A percentile compares a stretch with the other conserved stretches of the same genome.
Evolutionary conservation across 2,797 vertebrate species (phyloP).

Genomic region (Otus scops): DNA sequence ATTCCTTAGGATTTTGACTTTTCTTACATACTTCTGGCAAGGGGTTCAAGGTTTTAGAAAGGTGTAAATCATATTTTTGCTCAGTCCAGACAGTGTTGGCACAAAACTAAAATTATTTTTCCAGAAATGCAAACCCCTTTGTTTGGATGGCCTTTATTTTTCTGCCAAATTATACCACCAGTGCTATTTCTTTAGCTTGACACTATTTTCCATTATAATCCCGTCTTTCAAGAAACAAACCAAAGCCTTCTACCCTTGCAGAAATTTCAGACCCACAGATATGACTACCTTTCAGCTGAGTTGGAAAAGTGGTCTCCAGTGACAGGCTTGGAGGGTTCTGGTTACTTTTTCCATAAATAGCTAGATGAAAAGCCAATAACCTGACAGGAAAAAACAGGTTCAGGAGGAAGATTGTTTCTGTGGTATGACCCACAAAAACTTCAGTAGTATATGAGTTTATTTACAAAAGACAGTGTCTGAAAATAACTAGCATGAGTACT

Average conservation of each 20-base stretch:
- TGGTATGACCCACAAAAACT: neutral
- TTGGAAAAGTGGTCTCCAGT: neutral
- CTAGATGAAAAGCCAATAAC: neutral
- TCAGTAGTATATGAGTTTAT: neutral
- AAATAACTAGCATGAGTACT: neutral
- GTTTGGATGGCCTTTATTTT: slow-evolving; percentile 63
- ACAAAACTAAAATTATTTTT: slow-evolving; percentile 51
- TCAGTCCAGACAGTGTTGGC: slow-evolving; percentile 48
- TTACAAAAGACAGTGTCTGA: neutral
- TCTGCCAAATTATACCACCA: slow-evolving; percentile 61
- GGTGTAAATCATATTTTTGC: slow-evolving; percentile 64
- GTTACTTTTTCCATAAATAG: neutral
- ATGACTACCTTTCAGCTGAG: neutral
- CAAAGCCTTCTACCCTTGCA: slow-evolving; percentile 27
- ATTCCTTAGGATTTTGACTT: slow-evolving; percentile 21
- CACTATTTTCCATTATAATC: slow-evolving; percentile 28
- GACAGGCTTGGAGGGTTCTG: neutral
- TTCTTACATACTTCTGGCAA: slow-evolving; percentile 45
- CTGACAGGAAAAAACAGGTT: neutral
- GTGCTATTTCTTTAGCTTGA: slow-evolving; percentile 43
- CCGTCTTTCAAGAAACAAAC: slow-evolving; percentile 45
- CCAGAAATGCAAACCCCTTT: slow-evolving; percentile 47
- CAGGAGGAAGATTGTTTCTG: neutral
- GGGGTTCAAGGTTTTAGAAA: slow-evolving; percentile 53
- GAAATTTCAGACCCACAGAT: slow-evolving; percentile 4